Evolutionary conservation across 1,140 invertebrate genomes (phyloP), one percentile per base, ranked within the genome.

Genomic region (Protaetia brevitarsis): DNA sequence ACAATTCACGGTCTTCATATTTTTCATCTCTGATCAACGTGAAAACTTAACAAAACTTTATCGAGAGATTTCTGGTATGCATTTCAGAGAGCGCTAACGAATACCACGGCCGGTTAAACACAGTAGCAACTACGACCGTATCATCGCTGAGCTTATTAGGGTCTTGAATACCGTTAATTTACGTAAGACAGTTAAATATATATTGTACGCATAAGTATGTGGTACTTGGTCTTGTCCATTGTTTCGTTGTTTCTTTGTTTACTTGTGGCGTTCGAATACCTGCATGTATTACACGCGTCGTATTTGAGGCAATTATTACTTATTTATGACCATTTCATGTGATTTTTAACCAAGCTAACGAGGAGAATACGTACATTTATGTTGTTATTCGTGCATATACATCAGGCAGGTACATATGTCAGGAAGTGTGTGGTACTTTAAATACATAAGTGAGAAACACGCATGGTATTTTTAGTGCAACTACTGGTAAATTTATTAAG

Each of bases 141-240:
- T 51, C 41, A 51, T 51, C 41, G 41, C 19, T 16, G 26, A 51
- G 41, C 41, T 51, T 51, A 51, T 51, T 51, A 51, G 41, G 41
- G 41, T 51, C 19, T 51, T 23, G 16, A 23, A 51, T 51, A 51
- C 41, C 41, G 41, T 51, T 51, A 51, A 51, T 51, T 51, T 51
- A 51, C 41, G 41, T 51, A 51, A 51, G 41, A 51, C 41, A 51
- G 41, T 51, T 51, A 51, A 51, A 51, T 51, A 23, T 51, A 51
- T 37, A 16, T 11, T 51, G 41, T 51, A 51, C 41, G 41, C 41
- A 10, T 51, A 19, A 51, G 41, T 19, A 51, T 51, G 41, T 51
- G 11, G n/a, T n/a, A n/a, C n/a, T n/a, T n/a, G n/a, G 5, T 51
- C 19, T 51, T 19, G 41, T 23, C 41, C 41, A 51, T 51, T 51